These are phyloP conservation scores for Drosophila differens DNA, from an alignment of 2,888 invertebrate genomes.

Conservation along the genomic window DNA sequence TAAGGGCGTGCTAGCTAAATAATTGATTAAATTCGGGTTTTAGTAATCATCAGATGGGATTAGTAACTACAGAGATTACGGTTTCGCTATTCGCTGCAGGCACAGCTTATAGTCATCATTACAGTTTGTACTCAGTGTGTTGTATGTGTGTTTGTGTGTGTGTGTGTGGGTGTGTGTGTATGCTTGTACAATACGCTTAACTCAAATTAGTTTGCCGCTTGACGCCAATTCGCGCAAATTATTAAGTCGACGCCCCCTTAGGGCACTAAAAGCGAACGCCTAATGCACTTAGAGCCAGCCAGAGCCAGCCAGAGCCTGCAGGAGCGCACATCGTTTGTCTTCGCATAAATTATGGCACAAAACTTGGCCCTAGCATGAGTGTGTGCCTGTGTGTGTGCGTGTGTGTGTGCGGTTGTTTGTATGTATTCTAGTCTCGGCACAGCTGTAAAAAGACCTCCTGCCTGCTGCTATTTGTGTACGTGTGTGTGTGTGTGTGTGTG, in stretches of 20 bases:
- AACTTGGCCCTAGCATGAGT: constrained; percentile 5
- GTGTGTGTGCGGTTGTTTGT: constrained; percentile 9
- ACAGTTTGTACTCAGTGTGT: constrained; percentile 2
- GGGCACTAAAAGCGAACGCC: constrained; percentile 63
- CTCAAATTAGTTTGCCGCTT: constrained; percentile 76
- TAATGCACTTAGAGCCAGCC: constrained; percentile 65
- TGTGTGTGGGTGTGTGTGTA: constrained; percentile 19
- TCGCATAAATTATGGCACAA: constrained; percentile 70
- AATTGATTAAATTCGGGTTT: constrained; percentile 48
- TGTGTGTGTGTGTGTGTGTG: constrained; percentile 11
- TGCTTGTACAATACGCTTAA: constrained; percentile 67
- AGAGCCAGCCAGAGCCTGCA: constrained; percentile 27
- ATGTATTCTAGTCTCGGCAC: constrained; percentile 39
- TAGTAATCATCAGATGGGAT: constrained; percentile 24
- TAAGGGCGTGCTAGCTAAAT: constrained; percentile 44
- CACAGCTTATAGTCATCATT: constrained; percentile 20
- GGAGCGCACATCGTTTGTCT: constrained; percentile 58
- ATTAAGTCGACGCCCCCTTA: constrained; percentile 64
- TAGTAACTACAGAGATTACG: constrained; percentile 21
- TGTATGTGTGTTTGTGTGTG: not conserved
- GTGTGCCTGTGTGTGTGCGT: not conserved
- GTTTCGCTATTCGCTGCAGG: constrained; percentile 13
- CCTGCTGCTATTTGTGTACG: constrained; percentile 9
- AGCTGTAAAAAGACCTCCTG: constrained; percentile 53
- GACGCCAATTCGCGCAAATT: constrained; percentile 76